phyloP scores from a whole-genome alignment of 2,113 vertebrate genomes.

The Seriola dumerili region DNA sequence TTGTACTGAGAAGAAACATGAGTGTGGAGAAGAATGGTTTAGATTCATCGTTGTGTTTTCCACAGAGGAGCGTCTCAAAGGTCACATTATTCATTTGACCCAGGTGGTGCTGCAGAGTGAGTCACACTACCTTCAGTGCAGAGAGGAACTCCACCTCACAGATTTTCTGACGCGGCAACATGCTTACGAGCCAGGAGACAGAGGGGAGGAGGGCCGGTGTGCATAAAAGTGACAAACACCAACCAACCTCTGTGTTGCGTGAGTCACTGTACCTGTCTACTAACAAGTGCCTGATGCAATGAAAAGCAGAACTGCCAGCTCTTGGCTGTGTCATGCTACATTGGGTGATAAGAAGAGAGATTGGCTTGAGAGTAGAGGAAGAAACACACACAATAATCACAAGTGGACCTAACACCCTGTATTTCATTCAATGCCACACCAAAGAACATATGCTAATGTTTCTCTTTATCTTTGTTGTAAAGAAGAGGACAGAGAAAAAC shows the following conservation, averaged over 20 bases:
- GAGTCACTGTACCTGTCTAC: conserved; percentile 63
- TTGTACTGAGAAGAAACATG: conserved; percentile 1
- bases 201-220: not conserved
- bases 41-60: conserved; percentile 32
- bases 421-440: not conserved
- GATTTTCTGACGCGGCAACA: conserved; percentile 43
- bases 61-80: conserved; percentile 52
- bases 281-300: conserved; percentile 35
- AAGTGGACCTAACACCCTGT: not conserved
- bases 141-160: conserved; percentile 46
- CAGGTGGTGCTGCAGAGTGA: conserved; percentile 55
- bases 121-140: conserved; percentile 52
- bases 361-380: conserved; percentile 32
- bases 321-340: conserved; percentile 40
- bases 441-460: not conserved
- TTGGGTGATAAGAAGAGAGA: conserved; percentile 26
- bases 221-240: conserved; percentile 43
- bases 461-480: not conserved
- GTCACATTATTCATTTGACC: conserved; percentile 68
- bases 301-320: conserved; percentile 67
- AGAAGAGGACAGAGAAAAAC: not conserved
- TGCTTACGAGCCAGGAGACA: conserved; percentile 27
- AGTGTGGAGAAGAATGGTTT: conserved; percentile 13
- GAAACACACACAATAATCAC: conserved; percentile 6
- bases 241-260: conserved; percentile 21